These are phyloP conservation scores for Abrostola tripartita DNA, from an alignment of 2,888 invertebrate species.

Conservation along the genomic window DNA sequence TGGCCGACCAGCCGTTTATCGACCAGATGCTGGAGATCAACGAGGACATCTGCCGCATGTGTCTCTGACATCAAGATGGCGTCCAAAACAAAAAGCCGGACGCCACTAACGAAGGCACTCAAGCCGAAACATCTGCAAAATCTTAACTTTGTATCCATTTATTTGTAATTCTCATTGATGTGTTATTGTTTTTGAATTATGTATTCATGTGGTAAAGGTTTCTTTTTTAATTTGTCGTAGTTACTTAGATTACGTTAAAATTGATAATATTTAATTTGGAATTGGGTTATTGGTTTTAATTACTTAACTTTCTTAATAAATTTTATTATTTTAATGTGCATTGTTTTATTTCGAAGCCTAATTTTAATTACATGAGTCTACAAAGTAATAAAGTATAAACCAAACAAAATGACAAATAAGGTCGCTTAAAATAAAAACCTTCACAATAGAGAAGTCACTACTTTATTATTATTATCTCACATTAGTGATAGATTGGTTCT, in stretches of 20 bases:
- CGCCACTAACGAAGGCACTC: slow-evolving; percentile 42
- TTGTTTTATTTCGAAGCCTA: slow-evolving; percentile 14
- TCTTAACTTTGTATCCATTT: slow-evolving; percentile 50
- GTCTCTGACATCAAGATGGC: slow-evolving; percentile 85
- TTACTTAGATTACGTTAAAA: slow-evolving; percentile 43
- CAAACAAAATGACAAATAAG: background rate
- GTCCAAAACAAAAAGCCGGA: slow-evolving; percentile 66
- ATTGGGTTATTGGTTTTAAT: slow-evolving; percentile 52
- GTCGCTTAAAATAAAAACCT: slow-evolving; percentile 33
- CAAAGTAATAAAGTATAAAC: background rate
- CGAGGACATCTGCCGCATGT: slow-evolving; percentile 93
- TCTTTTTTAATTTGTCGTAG: slow-evolving; percentile 50
- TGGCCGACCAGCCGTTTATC: slow-evolving; percentile 92
- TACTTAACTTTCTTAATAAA: slow-evolving; percentile 45
- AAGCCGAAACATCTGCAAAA: slow-evolving; percentile 36
- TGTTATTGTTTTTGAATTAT: slow-evolving; percentile 50
- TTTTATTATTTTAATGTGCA: slow-evolving; percentile 40
- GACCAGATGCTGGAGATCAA: slow-evolving; percentile 94
- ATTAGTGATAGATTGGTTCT: slow-evolving; percentile 68
- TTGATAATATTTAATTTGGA: slow-evolving; percentile 38
- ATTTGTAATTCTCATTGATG: slow-evolving; percentile 53
- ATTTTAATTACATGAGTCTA: too few species aligned
- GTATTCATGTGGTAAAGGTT: slow-evolving; percentile 47
- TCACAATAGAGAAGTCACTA: slow-evolving; percentile 47
- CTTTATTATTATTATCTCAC: slow-evolving; percentile 69